Evolutionary conservation across 2,888 invertebrate genomes (phyloP).

Genomic region (Idaea dimidiata): DNA sequence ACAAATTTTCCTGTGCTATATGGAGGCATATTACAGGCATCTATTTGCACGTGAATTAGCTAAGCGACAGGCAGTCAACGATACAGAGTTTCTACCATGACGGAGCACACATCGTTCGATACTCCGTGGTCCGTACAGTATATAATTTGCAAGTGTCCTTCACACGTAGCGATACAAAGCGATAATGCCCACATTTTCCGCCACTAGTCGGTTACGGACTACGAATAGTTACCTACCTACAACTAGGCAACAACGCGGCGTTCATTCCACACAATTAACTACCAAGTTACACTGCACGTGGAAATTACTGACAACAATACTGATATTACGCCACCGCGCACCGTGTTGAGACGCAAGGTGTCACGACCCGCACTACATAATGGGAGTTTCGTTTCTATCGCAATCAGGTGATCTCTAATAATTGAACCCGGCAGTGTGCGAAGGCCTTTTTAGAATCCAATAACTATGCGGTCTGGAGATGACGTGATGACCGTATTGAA

Average conservation of each 20-base stretch:
- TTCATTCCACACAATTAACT: constrained; percentile 55
- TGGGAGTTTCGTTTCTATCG: constrained; percentile 53
- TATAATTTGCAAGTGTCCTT: constrained; percentile 46
- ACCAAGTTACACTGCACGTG: constrained; percentile 52
- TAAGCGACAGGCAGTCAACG: constrained; percentile 11
- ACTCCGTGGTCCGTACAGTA: constrained; percentile 25
- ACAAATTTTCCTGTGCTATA: not conserved
- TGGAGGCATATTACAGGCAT: not conserved
- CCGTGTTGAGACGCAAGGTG: constrained; percentile 54
- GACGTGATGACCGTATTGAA: not conserved
- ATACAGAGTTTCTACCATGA: constrained; percentile 4
- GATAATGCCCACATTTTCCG: constrained; percentile 60
- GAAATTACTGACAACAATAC: constrained; percentile 56
- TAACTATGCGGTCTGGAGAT: constrained; percentile 21
- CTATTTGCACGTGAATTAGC: constrained; percentile 20
- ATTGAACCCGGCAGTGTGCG: constrained; percentile 61
- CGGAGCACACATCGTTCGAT: constrained; percentile 35
- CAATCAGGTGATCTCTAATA: constrained; percentile 62
- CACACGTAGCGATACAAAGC: constrained; percentile 45
- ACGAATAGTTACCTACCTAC: constrained; percentile 17
- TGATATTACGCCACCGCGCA: constrained; percentile 53
- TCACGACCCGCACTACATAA: constrained; percentile 46
- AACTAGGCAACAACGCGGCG: constrained; percentile 36
- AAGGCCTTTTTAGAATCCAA: constrained; percentile 52
- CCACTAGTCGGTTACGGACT: constrained; percentile 35